Evolutionary conservation across 2,113 vertebrate species (phyloP).

Genomic region (Pongo abelii): DNA sequence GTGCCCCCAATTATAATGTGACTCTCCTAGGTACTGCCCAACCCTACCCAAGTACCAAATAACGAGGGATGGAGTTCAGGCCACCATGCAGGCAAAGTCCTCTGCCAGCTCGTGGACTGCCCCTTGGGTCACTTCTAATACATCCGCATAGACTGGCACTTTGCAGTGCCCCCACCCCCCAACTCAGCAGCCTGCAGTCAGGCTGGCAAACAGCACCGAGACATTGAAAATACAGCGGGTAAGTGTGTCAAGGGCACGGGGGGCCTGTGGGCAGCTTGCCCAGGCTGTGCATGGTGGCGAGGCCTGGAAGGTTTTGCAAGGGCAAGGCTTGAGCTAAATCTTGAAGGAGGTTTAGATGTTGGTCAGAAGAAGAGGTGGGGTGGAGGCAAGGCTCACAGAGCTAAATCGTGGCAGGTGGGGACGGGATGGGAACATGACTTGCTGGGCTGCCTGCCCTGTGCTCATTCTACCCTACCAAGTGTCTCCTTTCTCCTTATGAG

Average conservation of each 20-base stretch:
- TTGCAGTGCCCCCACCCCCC: rapidly evolving
- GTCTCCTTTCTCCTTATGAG: neutral
- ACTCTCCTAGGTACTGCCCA: neutral
- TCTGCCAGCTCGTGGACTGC: neutral
- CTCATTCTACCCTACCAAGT: rapidly evolving
- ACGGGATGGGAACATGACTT: rapidly evolving
- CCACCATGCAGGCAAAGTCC: neutral
- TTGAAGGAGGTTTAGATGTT: neutral
- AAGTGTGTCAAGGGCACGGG: rapidly evolving
- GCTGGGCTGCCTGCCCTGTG: rapidly evolving
- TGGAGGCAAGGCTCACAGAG: neutral
- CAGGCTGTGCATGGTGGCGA: neutral
- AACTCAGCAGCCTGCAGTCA: neutral
- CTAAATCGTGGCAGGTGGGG: neutral
- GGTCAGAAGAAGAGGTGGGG: neutral
- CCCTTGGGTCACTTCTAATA: neutral
- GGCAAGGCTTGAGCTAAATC: neutral
- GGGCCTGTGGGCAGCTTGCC: rapidly evolving
- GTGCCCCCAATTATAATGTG: rapidly evolving
- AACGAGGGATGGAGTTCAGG: neutral
- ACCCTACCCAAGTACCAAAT: neutral
- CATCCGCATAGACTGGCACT: neutral
- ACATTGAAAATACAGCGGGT: rapidly evolving
- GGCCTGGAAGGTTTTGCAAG: neutral
- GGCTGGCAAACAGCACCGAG: rapidly evolving